Conservation (phyloP, 2,797 vertebrate species). For the Australoheros facetus region DNA sequence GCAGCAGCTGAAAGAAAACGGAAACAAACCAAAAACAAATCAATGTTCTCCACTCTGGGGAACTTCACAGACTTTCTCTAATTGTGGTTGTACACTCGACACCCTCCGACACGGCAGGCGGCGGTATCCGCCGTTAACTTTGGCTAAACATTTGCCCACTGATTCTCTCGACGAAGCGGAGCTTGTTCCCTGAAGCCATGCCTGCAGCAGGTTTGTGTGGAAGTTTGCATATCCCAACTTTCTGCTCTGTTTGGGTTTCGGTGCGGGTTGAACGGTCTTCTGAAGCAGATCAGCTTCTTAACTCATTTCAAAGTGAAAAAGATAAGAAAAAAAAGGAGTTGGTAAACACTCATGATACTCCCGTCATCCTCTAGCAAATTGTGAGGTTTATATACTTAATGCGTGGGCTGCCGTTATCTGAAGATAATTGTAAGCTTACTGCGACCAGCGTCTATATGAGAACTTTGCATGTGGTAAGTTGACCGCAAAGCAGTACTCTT, state of each 20-base stretch:
- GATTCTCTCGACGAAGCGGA: not conserved
- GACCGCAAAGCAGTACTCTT: constrained; percentile 78
- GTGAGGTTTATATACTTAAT: not conserved
- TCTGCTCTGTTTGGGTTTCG: not conserved
- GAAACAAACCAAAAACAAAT: not conserved
- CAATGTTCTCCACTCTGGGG: not conserved
- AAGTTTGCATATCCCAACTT: not conserved
- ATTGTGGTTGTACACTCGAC: not conserved
- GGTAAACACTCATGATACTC: not conserved
- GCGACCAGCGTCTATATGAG: no score
- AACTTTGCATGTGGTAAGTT: constrained; percentile 58
- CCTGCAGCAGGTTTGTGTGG: not conserved
- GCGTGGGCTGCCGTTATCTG: not conserved
- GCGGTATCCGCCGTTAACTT: not conserved
- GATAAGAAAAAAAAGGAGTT: not conserved
- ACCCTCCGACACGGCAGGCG: constrained; percentile 20
- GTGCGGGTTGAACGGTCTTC: not conserved
- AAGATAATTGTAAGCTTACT: not conserved
- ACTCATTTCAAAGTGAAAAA: not conserved
- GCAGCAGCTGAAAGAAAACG: not conserved
- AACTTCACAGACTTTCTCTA: not conserved
- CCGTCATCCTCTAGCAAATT: not conserved
- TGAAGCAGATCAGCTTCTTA: not conserved
- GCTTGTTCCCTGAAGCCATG: not conserved
- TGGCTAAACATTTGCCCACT: not conserved